phyloP scores from a whole-genome alignment of 2,797 vertebrate genomes.

The Danio tinwini region DNA sequence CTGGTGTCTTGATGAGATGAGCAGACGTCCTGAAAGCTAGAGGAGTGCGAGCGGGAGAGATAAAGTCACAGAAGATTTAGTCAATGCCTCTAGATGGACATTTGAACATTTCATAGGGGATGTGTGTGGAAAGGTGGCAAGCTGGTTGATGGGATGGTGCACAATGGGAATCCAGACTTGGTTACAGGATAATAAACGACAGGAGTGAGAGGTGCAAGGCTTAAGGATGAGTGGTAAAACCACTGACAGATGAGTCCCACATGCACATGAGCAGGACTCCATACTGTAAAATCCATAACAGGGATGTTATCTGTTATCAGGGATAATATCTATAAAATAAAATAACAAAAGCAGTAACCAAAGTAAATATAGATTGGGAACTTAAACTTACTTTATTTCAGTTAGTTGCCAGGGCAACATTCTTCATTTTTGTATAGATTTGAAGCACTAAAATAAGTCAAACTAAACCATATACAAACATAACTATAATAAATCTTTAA shows the following conservation, averaged over 20 bases:
- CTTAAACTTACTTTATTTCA: too few relatives aligned
- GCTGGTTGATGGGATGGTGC: constrained; percentile 6
- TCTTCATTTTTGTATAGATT: background rate
- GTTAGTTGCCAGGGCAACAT: background rate
- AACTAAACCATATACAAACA: background rate
- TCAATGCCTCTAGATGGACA: background rate
- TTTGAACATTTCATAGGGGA: constrained; percentile 3
- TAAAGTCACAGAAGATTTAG: background rate
- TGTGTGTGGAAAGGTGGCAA: constrained; percentile 6
- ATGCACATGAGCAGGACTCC: background rate
- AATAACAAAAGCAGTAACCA: too few relatives aligned
- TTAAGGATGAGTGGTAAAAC: constrained; percentile 18
- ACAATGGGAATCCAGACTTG: background rate
- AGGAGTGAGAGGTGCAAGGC: constrained; percentile 8
- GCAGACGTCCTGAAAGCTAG: constrained; percentile 31
- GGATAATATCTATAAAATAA: background rate
- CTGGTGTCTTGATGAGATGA: constrained; percentile 35
- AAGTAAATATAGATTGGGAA: too few relatives aligned
- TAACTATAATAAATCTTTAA: background rate
- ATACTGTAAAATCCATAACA: background rate
- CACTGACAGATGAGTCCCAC: constrained; percentile 27
- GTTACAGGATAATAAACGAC: constrained; percentile 28
- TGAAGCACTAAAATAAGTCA: background rate
- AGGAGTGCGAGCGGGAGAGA: background rate
- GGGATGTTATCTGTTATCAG: background rate